Base-by-base conservation (phyloP, 2,888 invertebrate species). In the Idaea dimidiata region DNA sequence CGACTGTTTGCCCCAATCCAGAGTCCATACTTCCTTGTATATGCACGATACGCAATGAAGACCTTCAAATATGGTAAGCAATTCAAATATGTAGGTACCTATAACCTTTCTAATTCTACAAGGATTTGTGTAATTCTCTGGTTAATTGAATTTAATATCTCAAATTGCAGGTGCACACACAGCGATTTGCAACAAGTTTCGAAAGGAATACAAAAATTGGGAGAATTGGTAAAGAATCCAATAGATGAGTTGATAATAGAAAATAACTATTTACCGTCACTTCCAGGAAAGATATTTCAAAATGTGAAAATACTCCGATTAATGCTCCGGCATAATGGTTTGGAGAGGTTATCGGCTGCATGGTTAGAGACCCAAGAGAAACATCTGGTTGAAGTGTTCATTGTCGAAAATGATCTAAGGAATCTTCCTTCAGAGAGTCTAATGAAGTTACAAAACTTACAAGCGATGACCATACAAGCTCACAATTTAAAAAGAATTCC, bases 241-340 rank as follows among this genome's bases (percentile, higher is more conserved):
- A 95, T 97, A 73, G 97, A 97, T 83, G 97, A 97, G 82, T 83
- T 97, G 61, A 97, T 97, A 69, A 93, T 97, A 72, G 97, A 97
- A 88, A 97, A 97, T 78, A 97, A 97, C 83, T 96, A 96, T 77
- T 88, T 97, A 58, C 97, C 97, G 10, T 96, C 97, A 0, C 78
- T 97, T n/a, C 97, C 97, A 0, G 97, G 97, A 6, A 94, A 96
- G 71, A 94, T 96, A 63, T 97, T 97, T 80, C 94, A 96, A 64
- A 94, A 95, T 69, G 87, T 97, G 59, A 95, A 95, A 82, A 95
- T 97, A 31, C 89, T 96, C 53, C 93, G 97, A 33, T 83, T 97
- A 54, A 97, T 97, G 96, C 85, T 97, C 63, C 94, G 97, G 1
- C 95, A 97, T 79, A 97, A 97, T 83, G 95, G 96, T 54, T 85